Percentiles rank a stretch among this genome's conserved stretches.
Evolutionary conservation across 2,113 vertebrate genomes (phyloP).

Genomic region (Acanthochromis polyacanthus): DNA sequence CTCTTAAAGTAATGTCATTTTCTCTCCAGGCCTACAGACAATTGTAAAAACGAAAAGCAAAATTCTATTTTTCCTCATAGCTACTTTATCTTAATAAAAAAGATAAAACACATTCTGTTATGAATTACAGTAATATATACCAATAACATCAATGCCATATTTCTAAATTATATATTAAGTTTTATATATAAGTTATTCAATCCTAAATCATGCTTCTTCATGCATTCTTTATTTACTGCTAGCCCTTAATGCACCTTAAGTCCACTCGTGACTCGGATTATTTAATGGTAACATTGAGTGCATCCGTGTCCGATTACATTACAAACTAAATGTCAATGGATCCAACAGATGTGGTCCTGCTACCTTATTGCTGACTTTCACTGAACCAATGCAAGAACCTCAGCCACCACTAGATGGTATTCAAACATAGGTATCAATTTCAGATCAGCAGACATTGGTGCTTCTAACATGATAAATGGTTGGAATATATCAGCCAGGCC

Average conservation of each 20-base stretch:
- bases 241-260: constrained; percentile 8
- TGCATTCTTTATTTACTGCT: constrained; percentile 1
- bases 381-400: background rate
- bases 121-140: background rate
- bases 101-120: background rate
- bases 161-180: background rate
- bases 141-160: background rate
- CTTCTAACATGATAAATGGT: constrained; percentile 2
- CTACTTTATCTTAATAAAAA: background rate
- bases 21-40: background rate
- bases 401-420: constrained; percentile 64
- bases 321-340: constrained; percentile 70
- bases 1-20: constrained; percentile 39
- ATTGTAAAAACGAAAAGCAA: background rate
- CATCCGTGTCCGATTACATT: constrained; percentile 74
- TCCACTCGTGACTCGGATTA: constrained; percentile 35
- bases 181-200: too few species aligned
- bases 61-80: background rate
- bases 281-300: constrained; percentile 58
- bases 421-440: constrained; percentile 22
- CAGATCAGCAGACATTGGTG: constrained; percentile 1
- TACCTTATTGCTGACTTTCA: constrained; percentile 7
- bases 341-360: constrained; percentile 69
- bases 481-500: constrained; percentile 23
- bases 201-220: background rate